phyloP scores from a whole-genome alignment of 64 coral and sea anemone species.

The Stylophora pistillata region DNA sequence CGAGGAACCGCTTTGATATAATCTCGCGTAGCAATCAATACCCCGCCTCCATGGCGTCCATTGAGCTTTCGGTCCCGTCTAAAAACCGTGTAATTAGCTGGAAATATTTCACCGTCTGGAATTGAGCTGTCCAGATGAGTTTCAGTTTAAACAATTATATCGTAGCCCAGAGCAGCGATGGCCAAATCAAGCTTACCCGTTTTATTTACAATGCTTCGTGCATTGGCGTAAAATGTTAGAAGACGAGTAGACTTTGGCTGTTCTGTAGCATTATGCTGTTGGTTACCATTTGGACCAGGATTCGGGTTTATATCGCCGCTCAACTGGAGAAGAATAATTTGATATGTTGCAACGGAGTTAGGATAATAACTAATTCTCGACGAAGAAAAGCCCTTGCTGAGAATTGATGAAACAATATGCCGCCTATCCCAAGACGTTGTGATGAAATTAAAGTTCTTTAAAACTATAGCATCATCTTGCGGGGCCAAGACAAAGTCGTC shows the following conservation, averaged over 20 bases:
- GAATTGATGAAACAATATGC: too few species aligned
- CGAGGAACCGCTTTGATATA: neutral
- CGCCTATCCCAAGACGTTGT: too few species aligned
- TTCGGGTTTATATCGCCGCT: neutral
- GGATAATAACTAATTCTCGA: neutral
- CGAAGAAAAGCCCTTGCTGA: too few species aligned
- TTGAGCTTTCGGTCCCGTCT: constrained; percentile 21
- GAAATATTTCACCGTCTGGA: constrained; percentile 1
- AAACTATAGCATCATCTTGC: too few species aligned
- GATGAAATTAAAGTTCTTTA: too few species aligned
- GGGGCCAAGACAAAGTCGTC: too few species aligned
- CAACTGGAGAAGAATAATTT: neutral
- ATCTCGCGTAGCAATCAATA: constrained; percentile 44
- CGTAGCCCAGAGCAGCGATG: neutral
- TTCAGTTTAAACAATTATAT: constrained; percentile 56
- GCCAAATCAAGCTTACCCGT: neutral
- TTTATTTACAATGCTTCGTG: constrained; percentile 62
- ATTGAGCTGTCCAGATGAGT: constrained; percentile 40
- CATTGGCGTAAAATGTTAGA: constrained; percentile 35
- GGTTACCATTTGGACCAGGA: neutral
- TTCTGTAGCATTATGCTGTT: neutral
- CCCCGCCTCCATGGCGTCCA: constrained; percentile 25
- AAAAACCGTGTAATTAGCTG: constrained; percentile 21
- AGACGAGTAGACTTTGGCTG: too few species aligned
- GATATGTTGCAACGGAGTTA: neutral